phyloP scores from a whole-genome alignment of 2,797 vertebrate species.

The Morus bassanus region DNA sequence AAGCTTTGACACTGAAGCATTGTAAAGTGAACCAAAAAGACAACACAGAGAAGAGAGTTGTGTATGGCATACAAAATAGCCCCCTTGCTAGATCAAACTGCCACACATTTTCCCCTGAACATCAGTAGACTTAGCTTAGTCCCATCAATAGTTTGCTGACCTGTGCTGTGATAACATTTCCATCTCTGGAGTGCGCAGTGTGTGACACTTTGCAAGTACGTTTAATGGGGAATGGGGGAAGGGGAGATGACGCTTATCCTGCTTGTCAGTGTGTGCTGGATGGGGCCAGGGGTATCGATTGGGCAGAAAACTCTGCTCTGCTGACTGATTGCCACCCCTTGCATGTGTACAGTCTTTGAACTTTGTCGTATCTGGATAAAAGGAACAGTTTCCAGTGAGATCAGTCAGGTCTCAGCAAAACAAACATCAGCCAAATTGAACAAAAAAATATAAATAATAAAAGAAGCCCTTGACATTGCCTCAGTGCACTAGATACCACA shows the following conservation, averaged over 20 bases:
- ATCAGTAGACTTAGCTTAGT: conserved; percentile 40
- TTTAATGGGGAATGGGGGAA: background rate
- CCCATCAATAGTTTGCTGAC: conserved; percentile 71
- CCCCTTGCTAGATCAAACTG: conserved; percentile 26
- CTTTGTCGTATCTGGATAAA: background rate
- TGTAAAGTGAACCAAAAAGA: conserved; percentile 44
- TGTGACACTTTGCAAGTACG: conserved; percentile 54
- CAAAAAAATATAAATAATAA: background rate
- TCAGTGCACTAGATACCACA: background rate
- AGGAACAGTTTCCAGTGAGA: conserved; percentile 15
- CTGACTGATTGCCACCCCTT: conserved; percentile 66
- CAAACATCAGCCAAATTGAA: conserved; percentile 24
- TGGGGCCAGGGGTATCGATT: conserved; percentile 3
- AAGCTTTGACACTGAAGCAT: conserved; percentile 48
- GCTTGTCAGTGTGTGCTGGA: background rate
- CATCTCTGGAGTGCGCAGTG: conserved; percentile 25
- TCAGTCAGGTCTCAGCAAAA: background rate
- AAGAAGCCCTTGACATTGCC: conserved; percentile 20
- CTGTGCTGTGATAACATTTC: conserved; percentile 67
- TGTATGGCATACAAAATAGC: conserved; percentile 31
- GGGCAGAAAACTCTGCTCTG: conserved; percentile 35
- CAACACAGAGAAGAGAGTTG: background rate
- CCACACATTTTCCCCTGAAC: conserved; percentile 11
- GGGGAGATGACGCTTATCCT: conserved; percentile 29
- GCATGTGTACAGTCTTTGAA: background rate